Evolutionary conservation across 2,888 invertebrate species (phyloP), one percentile per base, ranked within the genome.

Genomic region (Hirtodrosophila duncani): DNA sequence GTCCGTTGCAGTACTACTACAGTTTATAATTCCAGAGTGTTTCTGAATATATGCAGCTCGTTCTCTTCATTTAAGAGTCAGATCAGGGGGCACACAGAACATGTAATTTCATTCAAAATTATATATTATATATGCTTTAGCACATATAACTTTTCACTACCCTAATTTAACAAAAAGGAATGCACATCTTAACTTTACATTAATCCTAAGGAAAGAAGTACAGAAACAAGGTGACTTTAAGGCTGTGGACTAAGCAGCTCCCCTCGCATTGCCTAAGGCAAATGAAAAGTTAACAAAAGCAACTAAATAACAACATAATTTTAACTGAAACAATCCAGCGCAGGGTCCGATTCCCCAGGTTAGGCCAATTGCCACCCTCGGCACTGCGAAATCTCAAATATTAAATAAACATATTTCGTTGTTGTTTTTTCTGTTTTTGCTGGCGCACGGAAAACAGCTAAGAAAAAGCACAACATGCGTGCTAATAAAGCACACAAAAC

Each of bases 231-330:
- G 9, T n/a, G 16, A 30, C 5, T 14, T n/a, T 30, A 14, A 8
- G n/a, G 29, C 13, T 14, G 14, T 18, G 8, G 3, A 16, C 9
- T 11, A 20, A 5, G 26, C 5, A n/a, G 10, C 11, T 34, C n/a
- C 3, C 9, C 3, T 5, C 6, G 8, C 8, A 11, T 42, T 44
- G 53, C 72, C 64, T 26, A 46, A 46, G 53, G 61, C 51, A 21
- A 44, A 39, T 57, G 36, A 61, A 55, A 66, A 45, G 39, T 57
- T 60, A 51, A 62, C 41, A 61, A 38, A 33, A 39, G 34, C 31
- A 70, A 75, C 67, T 60, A 55, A 70, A 67, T 79, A 57, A 70
- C 70, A 70, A 79, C 36, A 53, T 52, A 61, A 79, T 74, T 63
- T 50, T 21, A 24, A 17, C 30, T 14, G 45, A 43, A 45, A 33